phyloP scores from a whole-genome alignment of 1,140 invertebrate genomes.

The Penaeus japonicus region DNA sequence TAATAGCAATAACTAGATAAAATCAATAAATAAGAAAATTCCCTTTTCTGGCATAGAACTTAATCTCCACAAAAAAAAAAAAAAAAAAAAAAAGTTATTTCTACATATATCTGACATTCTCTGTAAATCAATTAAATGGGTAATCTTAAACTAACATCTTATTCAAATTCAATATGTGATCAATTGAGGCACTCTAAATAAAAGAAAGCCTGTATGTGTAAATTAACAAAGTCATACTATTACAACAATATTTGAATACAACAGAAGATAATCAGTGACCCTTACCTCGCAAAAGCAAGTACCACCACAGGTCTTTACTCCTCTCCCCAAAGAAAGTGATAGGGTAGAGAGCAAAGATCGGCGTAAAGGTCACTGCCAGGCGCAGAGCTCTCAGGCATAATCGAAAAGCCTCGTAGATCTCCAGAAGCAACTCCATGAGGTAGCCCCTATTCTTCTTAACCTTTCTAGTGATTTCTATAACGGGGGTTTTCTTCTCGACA shows the following conservation, averaged over 20 bases:
- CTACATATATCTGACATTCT: too few species aligned
- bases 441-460: slow-evolving; percentile 6
- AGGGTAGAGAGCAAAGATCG: slow-evolving; percentile 26
- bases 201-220: neutral
- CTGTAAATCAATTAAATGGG: too few species aligned
- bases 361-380: neutral
- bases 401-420: slow-evolving; percentile 6
- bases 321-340: slow-evolving; percentile 25
- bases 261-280: neutral
- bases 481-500: neutral
- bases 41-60: too few species aligned
- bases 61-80: too few species aligned
- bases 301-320: slow-evolving; percentile 32
- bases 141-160: too few species aligned
- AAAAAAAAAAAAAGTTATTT: too few species aligned
- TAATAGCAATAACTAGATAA: too few species aligned
- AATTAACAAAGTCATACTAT: neutral
- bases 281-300: slow-evolving; percentile 29
- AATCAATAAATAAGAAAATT: too few species aligned
- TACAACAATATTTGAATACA: neutral
- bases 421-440: neutral
- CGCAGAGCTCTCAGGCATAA: slow-evolving; percentile 25
- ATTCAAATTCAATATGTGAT: too few species aligned
- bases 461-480: neutral
- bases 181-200: too few species aligned